Evolutionary conservation across 1,140 invertebrate genomes (phyloP).

Genomic region (Ceratosolen solmsi): DNA sequence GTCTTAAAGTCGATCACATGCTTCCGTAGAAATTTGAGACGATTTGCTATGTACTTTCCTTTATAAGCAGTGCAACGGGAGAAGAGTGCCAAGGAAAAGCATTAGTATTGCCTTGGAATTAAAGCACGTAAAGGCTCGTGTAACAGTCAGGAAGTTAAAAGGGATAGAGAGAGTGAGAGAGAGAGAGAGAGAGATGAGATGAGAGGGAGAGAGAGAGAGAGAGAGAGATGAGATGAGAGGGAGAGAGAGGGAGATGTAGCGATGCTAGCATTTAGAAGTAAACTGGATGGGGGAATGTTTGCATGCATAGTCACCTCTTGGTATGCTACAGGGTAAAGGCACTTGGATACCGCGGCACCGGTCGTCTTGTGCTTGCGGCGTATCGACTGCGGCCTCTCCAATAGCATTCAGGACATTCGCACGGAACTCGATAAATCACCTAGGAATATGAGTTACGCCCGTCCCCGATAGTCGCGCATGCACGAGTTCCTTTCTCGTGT

Average conservation of each 20-base stretch:
- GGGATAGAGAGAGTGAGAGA: not conserved
- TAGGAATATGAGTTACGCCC: conserved; percentile 13
- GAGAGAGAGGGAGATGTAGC: not conserved
- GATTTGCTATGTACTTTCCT: not conserved
- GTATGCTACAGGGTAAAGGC: not conserved
- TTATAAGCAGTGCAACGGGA: not conserved
- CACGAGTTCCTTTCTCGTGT: not conserved
- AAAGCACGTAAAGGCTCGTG: not conserved
- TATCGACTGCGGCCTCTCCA: not conserved
- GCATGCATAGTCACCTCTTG: not conserved
- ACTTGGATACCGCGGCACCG: not conserved
- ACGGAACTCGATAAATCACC: not conserved
- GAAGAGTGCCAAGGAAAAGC: not conserved
- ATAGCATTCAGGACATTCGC: not conserved
- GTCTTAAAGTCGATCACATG: not conserved
- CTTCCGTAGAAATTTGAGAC: no score
- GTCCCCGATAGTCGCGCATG: not conserved
- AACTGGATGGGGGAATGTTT: not conserved
- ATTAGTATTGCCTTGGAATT: not conserved
- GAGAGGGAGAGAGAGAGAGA: not conserved
- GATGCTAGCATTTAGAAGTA: not conserved
- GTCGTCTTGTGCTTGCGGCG: not conserved
- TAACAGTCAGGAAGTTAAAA: not conserved
- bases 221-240: not conserved
- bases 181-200: no score